Conservation (phyloP, 2,888 invertebrate species). For the Loripinus fragilis region DNA sequence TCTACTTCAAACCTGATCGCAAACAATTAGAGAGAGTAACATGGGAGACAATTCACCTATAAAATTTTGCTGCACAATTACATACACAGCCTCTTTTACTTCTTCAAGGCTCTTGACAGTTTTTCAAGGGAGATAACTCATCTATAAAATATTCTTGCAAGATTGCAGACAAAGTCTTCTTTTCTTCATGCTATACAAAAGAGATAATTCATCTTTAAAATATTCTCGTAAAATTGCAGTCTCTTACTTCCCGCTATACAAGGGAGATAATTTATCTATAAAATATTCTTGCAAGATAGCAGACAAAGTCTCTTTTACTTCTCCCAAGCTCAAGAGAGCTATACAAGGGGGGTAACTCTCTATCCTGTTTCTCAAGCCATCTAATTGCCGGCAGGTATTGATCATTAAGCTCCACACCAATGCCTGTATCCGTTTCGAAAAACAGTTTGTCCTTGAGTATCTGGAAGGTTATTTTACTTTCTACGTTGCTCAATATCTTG, state of each 20-base stretch:
- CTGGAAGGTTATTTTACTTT: background rate
- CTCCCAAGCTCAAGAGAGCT: slow-evolving; percentile 36
- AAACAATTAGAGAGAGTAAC: no score
- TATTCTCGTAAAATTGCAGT: background rate
- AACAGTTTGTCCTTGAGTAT: background rate
- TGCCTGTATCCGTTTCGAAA: background rate
- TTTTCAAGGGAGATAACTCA: no score
- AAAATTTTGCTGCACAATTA: no score
- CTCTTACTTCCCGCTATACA: no score
- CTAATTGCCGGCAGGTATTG: background rate
- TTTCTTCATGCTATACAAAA: slow-evolving; percentile 36
- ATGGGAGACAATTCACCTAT: no score
- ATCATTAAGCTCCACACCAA: background rate
- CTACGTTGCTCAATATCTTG: background rate
- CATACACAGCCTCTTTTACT: no score
- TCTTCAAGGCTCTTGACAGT: no score
- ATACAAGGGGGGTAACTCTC: slow-evolving; percentile 35
- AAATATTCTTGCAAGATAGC: slow-evolving; percentile 1
- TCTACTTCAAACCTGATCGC: no score
- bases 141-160: no score
- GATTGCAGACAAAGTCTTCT: no score
- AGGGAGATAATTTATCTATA: no score
- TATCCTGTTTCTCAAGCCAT: slow-evolving; percentile 36
- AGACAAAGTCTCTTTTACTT: background rate
- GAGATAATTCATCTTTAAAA: slow-evolving; percentile 26